These are phyloP conservation scores for Andrena cerasifolii DNA, from an alignment of 1,140 invertebrate genomes.

Conservation along the genomic window DNA sequence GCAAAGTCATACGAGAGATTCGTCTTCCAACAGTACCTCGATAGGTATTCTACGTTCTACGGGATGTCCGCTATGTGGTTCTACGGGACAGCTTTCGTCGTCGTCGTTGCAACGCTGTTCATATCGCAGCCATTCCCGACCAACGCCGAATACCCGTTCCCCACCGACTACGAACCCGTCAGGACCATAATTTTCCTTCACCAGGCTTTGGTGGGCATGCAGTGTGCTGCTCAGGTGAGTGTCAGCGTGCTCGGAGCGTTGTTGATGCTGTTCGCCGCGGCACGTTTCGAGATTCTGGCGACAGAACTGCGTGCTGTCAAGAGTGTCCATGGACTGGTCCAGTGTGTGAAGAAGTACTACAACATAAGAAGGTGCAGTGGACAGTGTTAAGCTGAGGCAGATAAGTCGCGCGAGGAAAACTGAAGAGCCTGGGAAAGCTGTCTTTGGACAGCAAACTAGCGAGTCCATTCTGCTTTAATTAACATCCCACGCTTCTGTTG, in stretches of 20 bases:
- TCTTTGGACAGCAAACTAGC: neutral
- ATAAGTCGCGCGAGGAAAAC: no score
- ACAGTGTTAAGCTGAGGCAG: neutral
- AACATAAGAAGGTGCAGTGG: neutral
- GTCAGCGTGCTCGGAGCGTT: slow-evolving; percentile 57
- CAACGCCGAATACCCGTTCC: slow-evolving; percentile 63
- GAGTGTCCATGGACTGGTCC: no score
- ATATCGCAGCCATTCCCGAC: slow-evolving; percentile 56
- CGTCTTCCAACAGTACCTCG: slow-evolving; percentile 32
- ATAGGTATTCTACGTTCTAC: slow-evolving; percentile 32
- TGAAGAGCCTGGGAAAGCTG: neutral
- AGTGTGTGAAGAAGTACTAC: no score
- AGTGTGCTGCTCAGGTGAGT: slow-evolving; percentile 46
- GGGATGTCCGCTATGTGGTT: neutral
- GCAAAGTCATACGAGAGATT: slow-evolving; percentile 18
- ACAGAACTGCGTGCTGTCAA: neutral
- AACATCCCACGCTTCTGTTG: no score
- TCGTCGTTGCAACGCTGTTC: slow-evolving; percentile 47
- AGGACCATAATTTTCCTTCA: slow-evolving; percentile 54
- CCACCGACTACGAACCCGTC: slow-evolving; percentile 32
- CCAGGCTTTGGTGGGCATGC: slow-evolving; percentile 55
- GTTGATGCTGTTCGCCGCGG: slow-evolving; percentile 50
- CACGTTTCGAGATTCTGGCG: slow-evolving; percentile 53
- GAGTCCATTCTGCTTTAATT: no score
- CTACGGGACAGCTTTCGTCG: neutral